Evolutionary conservation across 53 echinoderm and acorn worm species (phyloP).

Genomic region (Holothuria scabra): DNA sequence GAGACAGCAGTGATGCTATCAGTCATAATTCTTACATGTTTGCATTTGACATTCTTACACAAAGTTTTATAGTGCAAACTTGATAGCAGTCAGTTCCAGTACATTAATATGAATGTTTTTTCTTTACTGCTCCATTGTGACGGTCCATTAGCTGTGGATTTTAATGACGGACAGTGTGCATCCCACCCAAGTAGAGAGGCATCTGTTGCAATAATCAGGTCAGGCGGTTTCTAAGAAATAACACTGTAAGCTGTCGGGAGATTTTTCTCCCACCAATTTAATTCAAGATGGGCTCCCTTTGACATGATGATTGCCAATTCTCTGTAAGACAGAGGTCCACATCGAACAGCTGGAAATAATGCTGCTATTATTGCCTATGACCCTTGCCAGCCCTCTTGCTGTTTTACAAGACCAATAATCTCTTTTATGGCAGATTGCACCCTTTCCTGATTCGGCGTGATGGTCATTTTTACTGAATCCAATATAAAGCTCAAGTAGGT

Average conservation of each 20-base stretch:
- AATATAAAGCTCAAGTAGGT: slow-evolving; percentile 47
- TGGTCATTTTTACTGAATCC: slow-evolving; percentile 35
- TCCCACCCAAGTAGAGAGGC: slow-evolving; percentile 42
- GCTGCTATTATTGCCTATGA: slow-evolving; percentile 18
- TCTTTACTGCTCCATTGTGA: slow-evolving; percentile 25
- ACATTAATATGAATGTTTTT: slow-evolving; percentile 26
- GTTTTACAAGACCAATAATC: slow-evolving; percentile 2
- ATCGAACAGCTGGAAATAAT: slow-evolving; percentile 19
- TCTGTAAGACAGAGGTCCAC: slow-evolving; percentile 22
- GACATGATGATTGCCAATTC: slow-evolving; percentile 29
- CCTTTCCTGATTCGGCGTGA: slow-evolving; percentile 29
- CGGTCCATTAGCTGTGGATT: slow-evolving; percentile 1
- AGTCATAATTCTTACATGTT: slow-evolving; percentile 25
- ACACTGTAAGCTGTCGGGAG: slow-evolving; percentile 4
- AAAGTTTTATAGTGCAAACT: slow-evolving; percentile 4
- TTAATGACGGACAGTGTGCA: slow-evolving; percentile 16
- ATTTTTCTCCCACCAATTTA: slow-evolving; percentile 26
- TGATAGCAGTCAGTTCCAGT: slow-evolving; percentile 17
- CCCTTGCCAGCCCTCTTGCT: slow-evolving; percentile 12
- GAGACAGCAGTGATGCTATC: slow-evolving; percentile 20
- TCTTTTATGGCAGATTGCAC: not conserved
- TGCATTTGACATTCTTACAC: not conserved
- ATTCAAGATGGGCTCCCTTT: not conserved
- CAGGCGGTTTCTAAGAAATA: slow-evolving; percentile 1
- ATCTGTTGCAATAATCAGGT: slow-evolving; percentile 26